These are phyloP conservation scores for Daktulosphaira vitifoliae DNA, from an alignment of 1,140 invertebrate species.

Conservation along the genomic window DNA sequence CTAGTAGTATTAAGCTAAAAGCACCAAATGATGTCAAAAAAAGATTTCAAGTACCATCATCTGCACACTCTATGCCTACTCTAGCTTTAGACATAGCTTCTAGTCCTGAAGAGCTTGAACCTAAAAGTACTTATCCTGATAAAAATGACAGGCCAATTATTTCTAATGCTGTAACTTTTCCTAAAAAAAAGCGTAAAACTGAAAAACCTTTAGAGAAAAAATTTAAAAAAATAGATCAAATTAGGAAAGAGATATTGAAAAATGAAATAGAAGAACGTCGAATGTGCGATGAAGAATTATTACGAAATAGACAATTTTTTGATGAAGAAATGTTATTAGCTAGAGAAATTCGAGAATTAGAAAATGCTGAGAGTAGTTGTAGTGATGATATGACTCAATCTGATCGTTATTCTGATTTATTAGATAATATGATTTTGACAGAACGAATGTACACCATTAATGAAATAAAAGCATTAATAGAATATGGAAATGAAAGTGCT, in stretches of 20 bases:
- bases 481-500: slow-evolving; percentile 24
- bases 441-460: slow-evolving; percentile 28
- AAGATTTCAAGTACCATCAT: slow-evolving; percentile 49
- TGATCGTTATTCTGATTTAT: slow-evolving; percentile 26
- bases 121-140: neutral
- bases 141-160: slow-evolving; percentile 34
- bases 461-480: slow-evolving; percentile 27
- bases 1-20: slow-evolving; percentile 35
- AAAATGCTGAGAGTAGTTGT: slow-evolving; percentile 55
- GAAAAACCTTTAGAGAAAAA: slow-evolving; percentile 19
- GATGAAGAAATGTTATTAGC: slow-evolving; percentile 73
- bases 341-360: slow-evolving; percentile 66
- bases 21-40: slow-evolving; percentile 38
- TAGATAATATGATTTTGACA: slow-evolving; percentile 24
- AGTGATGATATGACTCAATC: slow-evolving; percentile 32
- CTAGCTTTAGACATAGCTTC: slow-evolving; percentile 40
- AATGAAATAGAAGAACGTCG: slow-evolving; percentile 33
- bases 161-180: slow-evolving; percentile 17
- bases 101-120: slow-evolving; percentile 5
- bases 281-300: slow-evolving; percentile 36
- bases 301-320: slow-evolving; percentile 50
- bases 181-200: slow-evolving; percentile 18
- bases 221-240: slow-evolving; percentile 24
- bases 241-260: slow-evolving; percentile 32
- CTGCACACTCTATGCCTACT: slow-evolving; percentile 52